A percentile compares a stretch with the other conserved stretches of the same genome.
Evolutionary conservation across 2,797 vertebrate species (phyloP).

Genomic region (Mormyrops attenuatus): DNA sequence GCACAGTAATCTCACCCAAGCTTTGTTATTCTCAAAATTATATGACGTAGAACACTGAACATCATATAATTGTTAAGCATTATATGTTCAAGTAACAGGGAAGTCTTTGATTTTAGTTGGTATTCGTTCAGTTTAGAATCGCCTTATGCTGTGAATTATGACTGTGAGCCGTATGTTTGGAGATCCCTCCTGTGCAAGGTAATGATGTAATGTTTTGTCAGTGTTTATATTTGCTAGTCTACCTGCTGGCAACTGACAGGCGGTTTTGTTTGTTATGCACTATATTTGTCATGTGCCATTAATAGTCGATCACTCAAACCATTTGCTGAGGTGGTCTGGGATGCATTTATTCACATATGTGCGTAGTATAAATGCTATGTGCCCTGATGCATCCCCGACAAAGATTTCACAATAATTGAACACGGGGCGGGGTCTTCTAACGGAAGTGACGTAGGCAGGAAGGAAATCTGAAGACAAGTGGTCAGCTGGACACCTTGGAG

Average conservation of each 20-base stretch:
- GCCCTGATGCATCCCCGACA: background rate
- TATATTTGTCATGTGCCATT: background rate
- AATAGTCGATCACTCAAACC: background rate
- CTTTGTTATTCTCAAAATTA: background rate
- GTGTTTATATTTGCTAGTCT: background rate
- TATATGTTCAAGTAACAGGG: background rate
- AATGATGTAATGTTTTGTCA: conserved; percentile 22
- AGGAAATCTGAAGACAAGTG: background rate
- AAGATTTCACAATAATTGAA: background rate
- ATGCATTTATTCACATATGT: background rate
- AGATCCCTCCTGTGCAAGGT: background rate
- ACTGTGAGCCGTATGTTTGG: background rate
- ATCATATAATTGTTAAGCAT: background rate
- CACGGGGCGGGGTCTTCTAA: background rate
- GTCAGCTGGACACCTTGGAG: background rate
- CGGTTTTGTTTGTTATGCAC: background rate
- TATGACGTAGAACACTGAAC: background rate
- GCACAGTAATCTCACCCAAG: background rate
- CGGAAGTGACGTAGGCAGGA: background rate
- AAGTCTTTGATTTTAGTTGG: background rate
- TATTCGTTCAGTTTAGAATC: background rate
- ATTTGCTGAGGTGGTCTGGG: background rate
- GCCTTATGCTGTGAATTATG: background rate
- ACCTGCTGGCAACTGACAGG: background rate
- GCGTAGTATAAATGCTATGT: background rate